These are phyloP conservation scores for Coregonus sp. DNA, from an alignment of 2,797 vertebrate genomes.

Conservation along the genomic window DNA sequence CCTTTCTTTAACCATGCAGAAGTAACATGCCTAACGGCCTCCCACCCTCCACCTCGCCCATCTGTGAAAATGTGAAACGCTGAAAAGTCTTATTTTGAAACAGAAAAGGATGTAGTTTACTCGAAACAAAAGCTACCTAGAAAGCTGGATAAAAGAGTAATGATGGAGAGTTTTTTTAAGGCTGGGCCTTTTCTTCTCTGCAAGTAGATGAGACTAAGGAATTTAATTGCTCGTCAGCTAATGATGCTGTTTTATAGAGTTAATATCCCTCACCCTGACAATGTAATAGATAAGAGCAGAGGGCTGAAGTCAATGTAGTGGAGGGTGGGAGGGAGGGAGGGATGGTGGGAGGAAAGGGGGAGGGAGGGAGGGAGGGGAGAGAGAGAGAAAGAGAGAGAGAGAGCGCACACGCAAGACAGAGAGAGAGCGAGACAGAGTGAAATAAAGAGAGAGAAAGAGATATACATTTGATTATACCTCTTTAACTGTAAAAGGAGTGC, in stretches of 20 bases:
- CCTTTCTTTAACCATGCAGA: conserved; percentile 23
- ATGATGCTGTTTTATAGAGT: conserved; percentile 91
- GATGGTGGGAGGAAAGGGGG: conserved; percentile 12
- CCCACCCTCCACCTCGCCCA: not conserved
- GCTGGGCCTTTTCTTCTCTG: conserved; percentile 67
- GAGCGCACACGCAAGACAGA: conserved; percentile 23
- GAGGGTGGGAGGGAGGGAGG: conserved; percentile 74
- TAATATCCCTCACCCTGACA: conserved; percentile 90
- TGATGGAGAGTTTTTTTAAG: conserved; percentile 36
- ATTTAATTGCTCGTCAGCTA: conserved; percentile 94
- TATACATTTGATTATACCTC: not conserved
- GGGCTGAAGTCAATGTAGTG: conserved; percentile 72
- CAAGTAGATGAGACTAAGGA: conserved; percentile 85
- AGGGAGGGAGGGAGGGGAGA: conserved; percentile 28
- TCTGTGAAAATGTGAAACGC: conserved; percentile 12
- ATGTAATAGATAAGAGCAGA: conserved; percentile 85
- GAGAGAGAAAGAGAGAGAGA: conserved; percentile 34
- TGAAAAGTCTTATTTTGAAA: conserved; percentile 24
- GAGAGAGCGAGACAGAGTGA: conserved; percentile 2
- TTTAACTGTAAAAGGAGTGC: conserved; percentile 19
- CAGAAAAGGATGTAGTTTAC: conserved; percentile 2
- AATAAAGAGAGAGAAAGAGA: conserved; percentile 10
- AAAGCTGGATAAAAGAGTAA: conserved; percentile 24
- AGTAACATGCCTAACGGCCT: conserved; percentile 8
- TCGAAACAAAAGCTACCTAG: conserved; percentile 45